Evolutionary conservation across 2,113 vertebrate genomes (phyloP), one percentile per base, ranked within the genome.

Genomic region (Nerophis lumbriciformis): DNA sequence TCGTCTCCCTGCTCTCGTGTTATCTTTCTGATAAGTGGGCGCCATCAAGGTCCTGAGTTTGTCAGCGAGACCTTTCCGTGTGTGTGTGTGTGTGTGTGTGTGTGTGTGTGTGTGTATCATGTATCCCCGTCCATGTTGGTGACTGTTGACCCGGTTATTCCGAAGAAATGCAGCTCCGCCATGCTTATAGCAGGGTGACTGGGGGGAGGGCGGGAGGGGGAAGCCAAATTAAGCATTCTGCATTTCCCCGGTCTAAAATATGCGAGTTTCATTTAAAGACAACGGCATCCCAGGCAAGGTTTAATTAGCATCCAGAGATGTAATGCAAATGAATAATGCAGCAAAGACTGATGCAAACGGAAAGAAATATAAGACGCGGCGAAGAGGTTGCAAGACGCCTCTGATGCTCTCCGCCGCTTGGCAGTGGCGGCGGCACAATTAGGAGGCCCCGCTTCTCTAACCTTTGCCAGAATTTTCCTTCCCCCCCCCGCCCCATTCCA

Each of bases 291-390:
- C 84, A 73, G 85, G 84, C 83, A 73, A 83, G 70, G 79, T 88
- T 90, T 90, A 90, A 91, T 91, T 91, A 91, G 85, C 88, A 84
- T 80, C 77, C 79, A 58, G 81, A 6, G 51, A 82, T 86, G 70
- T 90, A 89, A 90, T 87, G 87, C 84, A 84, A 89, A 90, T 91
- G 86, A 91, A 91, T 91, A 90, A 90, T 91, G 88, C 90, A 90
- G 86, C 81, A 77, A 75, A 75, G 84, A 86, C 85, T 88, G 88
- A 89, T 83, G 86, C 88, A 88, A 89, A 89, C 81, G 75, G 83
- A 86, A 80, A 84, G 88, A 90, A 89, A 90, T 76, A 75, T 86
- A 83, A 75, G 78, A 74, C 71, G 63, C 44, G 52, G 61, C 16
- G 28, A 66, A 70, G 70, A 70, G 61, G 68, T 76, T 75, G 73